phyloP scores from a whole-genome alignment of 2,113 vertebrate species.

The Tragelaphus strepsiceros region DNA sequence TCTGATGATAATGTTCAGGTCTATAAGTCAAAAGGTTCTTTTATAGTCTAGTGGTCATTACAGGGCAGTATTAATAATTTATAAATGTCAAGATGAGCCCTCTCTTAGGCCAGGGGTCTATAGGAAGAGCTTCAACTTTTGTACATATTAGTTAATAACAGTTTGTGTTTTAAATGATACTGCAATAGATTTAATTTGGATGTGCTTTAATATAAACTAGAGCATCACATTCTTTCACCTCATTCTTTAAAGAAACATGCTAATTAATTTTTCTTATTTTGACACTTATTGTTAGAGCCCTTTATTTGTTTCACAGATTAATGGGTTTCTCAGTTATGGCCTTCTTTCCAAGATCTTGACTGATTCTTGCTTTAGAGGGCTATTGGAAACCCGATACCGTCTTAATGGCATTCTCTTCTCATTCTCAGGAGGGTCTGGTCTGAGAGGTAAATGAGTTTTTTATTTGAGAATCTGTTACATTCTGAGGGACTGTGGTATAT shows the following conservation, averaged over 20 bases:
- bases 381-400: background rate
- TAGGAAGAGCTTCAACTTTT: background rate
- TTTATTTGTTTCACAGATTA: constrained; percentile 13
- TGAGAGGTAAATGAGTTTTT: background rate
- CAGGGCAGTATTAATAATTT: background rate
- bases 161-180: background rate
- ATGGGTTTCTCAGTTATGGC: background rate
- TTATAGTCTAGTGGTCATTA: background rate
- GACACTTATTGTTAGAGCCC: background rate
- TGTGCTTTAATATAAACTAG: background rate
- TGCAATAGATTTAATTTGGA: background rate
- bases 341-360: background rate
- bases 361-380: background rate
- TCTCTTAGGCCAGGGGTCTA: background rate
- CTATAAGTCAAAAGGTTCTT: background rate
- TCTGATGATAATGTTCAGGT: constrained; percentile 52
- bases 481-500: background rate
- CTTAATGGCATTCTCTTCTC: background rate
- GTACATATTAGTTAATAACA: background rate
- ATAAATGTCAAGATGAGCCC: background rate
- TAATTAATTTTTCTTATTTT: background rate
- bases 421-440: background rate
- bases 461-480: background rate
- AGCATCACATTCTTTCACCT: background rate
- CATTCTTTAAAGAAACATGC: background rate